phyloP scores from a whole-genome alignment of 2,113 vertebrate species.

The Aleadryas rufinucha region DNA sequence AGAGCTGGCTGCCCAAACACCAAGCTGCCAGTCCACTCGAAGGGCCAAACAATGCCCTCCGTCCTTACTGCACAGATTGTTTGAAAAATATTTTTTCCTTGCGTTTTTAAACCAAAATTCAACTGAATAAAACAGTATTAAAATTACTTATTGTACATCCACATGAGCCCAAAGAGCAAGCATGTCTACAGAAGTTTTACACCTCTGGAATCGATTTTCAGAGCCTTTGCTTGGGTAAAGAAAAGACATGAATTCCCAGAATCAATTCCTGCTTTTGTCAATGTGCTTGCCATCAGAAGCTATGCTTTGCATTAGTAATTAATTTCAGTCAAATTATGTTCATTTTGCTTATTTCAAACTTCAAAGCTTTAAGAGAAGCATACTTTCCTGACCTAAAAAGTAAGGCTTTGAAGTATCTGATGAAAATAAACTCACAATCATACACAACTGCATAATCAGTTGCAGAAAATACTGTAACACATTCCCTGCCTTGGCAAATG shows the following conservation, averaged over 20 bases:
- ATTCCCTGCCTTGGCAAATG: neutral
- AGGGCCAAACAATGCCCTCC: fast-evolving
- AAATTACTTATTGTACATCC: neutral
- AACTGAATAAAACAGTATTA: neutral
- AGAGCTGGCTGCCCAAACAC: neutral
- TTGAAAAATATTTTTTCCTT: neutral
- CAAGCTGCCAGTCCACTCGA: neutral
- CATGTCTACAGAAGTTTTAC: neutral
- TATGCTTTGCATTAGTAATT: constrained; percentile 52
- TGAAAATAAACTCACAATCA: constrained; percentile 25
- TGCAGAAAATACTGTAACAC: neutral
- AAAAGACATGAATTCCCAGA: neutral
- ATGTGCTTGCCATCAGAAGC: neutral
- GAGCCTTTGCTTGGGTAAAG: neutral
- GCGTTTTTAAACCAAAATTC: neutral
- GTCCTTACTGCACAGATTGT: neutral
- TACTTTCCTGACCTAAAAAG: constrained; percentile 50
- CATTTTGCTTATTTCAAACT: constrained; percentile 56
- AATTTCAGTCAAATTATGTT: constrained; percentile 51
- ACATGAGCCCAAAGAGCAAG: neutral
- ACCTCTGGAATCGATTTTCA: neutral
- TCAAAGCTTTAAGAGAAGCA: constrained; percentile 43
- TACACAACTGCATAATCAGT: constrained; percentile 29
- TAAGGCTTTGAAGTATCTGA: constrained; percentile 59
- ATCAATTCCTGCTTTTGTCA: neutral